phyloP scores from a whole-genome alignment of 2,888 invertebrate genomes.

The Drosophila peninsularis region DNA sequence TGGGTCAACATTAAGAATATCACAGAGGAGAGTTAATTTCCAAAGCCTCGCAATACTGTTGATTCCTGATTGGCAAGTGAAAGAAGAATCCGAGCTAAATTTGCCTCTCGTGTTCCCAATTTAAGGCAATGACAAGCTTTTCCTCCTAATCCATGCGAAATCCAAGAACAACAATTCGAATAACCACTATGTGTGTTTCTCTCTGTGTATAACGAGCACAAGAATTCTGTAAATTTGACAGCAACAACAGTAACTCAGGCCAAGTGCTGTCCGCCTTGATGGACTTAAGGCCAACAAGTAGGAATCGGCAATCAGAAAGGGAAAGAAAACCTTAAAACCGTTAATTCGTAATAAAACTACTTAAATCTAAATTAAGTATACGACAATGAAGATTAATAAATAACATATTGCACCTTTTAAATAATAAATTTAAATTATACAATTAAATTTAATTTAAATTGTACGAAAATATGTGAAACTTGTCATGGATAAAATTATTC shows the following conservation, averaged over 20 bases:
- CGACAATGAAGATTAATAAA: too few species aligned
- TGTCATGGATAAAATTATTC: too few species aligned
- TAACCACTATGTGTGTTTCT: not conserved
- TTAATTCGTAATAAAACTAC: not conserved
- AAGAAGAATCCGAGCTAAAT: slow-evolving; percentile 28
- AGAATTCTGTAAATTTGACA: not conserved
- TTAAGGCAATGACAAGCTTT: slow-evolving; percentile 39
- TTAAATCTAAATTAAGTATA: too few species aligned
- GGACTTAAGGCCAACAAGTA: not conserved
- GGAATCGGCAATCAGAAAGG: not conserved
- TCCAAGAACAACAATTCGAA: slow-evolving; percentile 1
- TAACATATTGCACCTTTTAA: too few species aligned
- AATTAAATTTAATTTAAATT: too few species aligned
- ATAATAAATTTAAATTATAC: too few species aligned
- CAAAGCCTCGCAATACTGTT: slow-evolving; percentile 22
- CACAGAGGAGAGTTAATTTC: slow-evolving; percentile 43
- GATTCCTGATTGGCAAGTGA: slow-evolving; percentile 34
- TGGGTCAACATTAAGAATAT: slow-evolving; percentile 55
- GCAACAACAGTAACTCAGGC: not conserved
- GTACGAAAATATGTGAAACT: too few species aligned
- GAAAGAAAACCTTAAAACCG: not conserved
- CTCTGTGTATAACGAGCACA: not conserved
- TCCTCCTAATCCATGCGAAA: slow-evolving; percentile 24
- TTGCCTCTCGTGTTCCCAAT: slow-evolving; percentile 34
- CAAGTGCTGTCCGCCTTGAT: not conserved